Evolutionary conservation across 2,797 vertebrate genomes (phyloP).

Genomic region (Scolopax bukidnonensis): DNA sequence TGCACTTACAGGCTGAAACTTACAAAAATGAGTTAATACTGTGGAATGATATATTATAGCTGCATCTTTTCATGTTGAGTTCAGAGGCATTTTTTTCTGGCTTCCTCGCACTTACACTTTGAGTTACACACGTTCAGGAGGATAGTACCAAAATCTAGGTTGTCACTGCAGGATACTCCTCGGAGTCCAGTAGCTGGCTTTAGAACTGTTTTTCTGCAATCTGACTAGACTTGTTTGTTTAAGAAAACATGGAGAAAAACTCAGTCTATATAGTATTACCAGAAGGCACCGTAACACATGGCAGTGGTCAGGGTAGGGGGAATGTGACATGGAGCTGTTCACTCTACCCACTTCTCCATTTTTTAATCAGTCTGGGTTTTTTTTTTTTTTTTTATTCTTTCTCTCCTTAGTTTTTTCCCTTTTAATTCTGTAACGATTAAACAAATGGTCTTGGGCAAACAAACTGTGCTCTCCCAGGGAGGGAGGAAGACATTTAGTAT

Average conservation of each 20-base stretch:
- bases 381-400: not conserved
- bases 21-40: not conserved
- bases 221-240: not conserved
- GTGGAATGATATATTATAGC: not conserved
- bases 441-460: not conserved
- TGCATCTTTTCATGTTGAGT: not conserved
- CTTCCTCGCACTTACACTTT: not conserved
- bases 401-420: not conserved
- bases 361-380: not conserved
- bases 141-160: not conserved
- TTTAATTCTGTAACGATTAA: not conserved
- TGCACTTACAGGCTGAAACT: not conserved
- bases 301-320: rapidly evolving
- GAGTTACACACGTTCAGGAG: not conserved
- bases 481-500: rapidly evolving
- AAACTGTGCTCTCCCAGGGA: not conserved
- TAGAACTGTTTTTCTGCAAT: not conserved
- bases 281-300: not conserved
- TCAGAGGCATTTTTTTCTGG: not conserved
- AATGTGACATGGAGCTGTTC: not conserved
- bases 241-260: not conserved
- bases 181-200: not conserved
- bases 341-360: not conserved
- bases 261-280: not conserved
- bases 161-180: not conserved